Evolutionary conservation across 2,113 vertebrate species (phyloP).

Genomic region (Trochalopteron elliotii): DNA sequence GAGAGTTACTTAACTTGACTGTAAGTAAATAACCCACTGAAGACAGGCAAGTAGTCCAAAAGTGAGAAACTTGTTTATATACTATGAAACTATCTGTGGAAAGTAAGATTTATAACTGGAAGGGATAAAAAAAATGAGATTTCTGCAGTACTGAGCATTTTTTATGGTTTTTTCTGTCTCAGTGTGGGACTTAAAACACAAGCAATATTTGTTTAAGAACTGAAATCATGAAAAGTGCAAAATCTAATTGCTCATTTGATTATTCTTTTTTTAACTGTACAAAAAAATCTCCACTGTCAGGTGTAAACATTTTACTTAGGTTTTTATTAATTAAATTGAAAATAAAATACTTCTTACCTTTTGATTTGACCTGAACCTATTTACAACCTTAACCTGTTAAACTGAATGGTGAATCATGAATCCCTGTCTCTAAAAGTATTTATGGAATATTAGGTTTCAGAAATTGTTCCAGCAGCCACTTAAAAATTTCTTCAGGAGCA

Average conservation of each 20-base stretch:
- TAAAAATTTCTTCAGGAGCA: neutral
- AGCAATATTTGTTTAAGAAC: neutral
- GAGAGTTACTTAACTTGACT: neutral
- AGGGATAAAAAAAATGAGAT: neutral
- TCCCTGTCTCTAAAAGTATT: neutral
- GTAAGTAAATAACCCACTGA: neutral
- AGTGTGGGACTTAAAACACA: neutral
- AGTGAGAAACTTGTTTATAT: neutral
- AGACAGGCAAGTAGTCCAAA: neutral
- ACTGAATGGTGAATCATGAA: neutral
- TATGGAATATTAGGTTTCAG: neutral
- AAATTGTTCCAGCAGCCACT: neutral
- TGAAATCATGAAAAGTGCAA: fast-evolving
- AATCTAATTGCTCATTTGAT: neutral
- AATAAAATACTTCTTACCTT: neutral
- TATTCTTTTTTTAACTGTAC: neutral
- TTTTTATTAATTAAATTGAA: neutral
- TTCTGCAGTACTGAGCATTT: neutral
- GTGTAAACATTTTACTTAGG: neutral
- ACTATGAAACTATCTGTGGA: neutral
- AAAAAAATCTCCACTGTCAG: neutral
- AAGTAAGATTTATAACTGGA: neutral
- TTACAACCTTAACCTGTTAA: neutral
- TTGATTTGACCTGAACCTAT: neutral
- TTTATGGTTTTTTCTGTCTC: neutral